Evolutionary conservation across 2,797 vertebrate genomes (phyloP), one percentile per base, ranked within the genome.

Genomic region (Sternotherus odoratus): DNA sequence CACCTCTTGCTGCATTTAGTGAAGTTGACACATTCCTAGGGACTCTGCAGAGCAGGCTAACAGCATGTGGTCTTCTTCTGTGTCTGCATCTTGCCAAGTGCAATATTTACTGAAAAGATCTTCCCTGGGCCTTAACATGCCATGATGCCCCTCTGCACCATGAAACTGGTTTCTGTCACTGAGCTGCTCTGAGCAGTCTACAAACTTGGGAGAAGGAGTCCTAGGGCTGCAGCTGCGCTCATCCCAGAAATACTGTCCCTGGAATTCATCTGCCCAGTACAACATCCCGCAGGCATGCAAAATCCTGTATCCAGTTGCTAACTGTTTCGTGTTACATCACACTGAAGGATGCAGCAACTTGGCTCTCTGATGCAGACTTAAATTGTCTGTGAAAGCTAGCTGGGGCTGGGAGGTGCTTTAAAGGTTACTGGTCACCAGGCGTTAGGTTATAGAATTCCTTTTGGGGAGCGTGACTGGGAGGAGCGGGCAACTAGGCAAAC

Each of bases 31-130:
- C 5, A 2, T 66, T 36, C n/a, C 63, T 66, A 36, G 63, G n/a
- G 63, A 36, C 19, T 66, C 3, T 3, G 36, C 1, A 26, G 57
- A 21, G 54, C 43, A 79, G 77, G 53, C 17, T 5, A 3, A 11
- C 1, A 0, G 21, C 33, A 74, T 30, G 39, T 46, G 66, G 66
- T 53, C 5, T n/a, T 21, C 43, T 13, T 39, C 28, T 23, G 33
- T 36, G 51, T 88, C 54, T 30, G 63, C 46, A 30, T 33, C 12
- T 48, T 66, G 79, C 69, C 51, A 51, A 82, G 77, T 82, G 28
- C n/a, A 33, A 56, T 50, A 77, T 63, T 16, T 39, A 19, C 51
- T 12, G 48, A 48, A 4, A 19, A 53, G 54, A 26, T n/a, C 33
- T 74, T 56, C 50, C 21, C 24, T 63, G 33, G 63, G n/a, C n/a